A percentile compares a stretch with the other conserved stretches of the same genome.
Evolutionary conservation across 2,888 invertebrate genomes (phyloP).

Genomic region (Drosophila hawaiiensis): DNA sequence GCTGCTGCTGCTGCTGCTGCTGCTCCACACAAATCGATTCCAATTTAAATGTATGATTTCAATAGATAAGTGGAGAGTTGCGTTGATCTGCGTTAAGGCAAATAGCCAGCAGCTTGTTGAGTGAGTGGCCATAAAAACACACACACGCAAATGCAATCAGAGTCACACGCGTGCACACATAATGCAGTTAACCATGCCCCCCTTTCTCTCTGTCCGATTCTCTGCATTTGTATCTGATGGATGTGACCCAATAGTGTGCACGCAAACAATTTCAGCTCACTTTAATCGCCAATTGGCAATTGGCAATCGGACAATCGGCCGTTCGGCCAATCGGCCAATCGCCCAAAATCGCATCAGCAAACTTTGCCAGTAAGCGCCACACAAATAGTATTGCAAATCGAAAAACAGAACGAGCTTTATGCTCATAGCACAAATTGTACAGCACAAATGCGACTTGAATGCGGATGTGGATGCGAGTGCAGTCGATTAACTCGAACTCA

Average conservation of each 20-base stretch:
- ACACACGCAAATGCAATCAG: conserved; percentile 7
- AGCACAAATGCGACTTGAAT: conserved; percentile 42
- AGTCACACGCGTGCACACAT: conserved; percentile 36
- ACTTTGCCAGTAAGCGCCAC: conserved; percentile 13
- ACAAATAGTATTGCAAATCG: conserved; percentile 69
- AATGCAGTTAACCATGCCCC: conserved; percentile 63
- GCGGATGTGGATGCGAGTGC: conserved; percentile 11
- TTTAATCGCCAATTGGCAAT: conserved; percentile 51
- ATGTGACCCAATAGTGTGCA: conserved; percentile 59
- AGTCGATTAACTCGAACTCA: conserved; percentile 15
- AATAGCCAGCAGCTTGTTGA: conserved; percentile 35
- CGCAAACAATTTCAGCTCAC: conserved; percentile 66
- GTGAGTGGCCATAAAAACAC: conserved; percentile 42
- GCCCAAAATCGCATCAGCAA: conserved; percentile 47
- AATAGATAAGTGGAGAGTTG: conserved; percentile 41
- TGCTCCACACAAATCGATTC: conserved; percentile 61
- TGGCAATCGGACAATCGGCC: conserved; percentile 35
- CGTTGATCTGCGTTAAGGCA: conserved; percentile 7
- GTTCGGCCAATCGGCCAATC: conserved; percentile 28
- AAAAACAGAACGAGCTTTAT: conserved; percentile 53
- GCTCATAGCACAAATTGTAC: conserved; percentile 57
- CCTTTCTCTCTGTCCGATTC: not conserved
- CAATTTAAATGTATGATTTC: conserved; percentile 72
- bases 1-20: conserved; percentile 7
- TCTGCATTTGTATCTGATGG: conserved; percentile 48